Evolutionary conservation across 2,797 vertebrate genomes (phyloP).

Genomic region (Delichon dasypus): DNA sequence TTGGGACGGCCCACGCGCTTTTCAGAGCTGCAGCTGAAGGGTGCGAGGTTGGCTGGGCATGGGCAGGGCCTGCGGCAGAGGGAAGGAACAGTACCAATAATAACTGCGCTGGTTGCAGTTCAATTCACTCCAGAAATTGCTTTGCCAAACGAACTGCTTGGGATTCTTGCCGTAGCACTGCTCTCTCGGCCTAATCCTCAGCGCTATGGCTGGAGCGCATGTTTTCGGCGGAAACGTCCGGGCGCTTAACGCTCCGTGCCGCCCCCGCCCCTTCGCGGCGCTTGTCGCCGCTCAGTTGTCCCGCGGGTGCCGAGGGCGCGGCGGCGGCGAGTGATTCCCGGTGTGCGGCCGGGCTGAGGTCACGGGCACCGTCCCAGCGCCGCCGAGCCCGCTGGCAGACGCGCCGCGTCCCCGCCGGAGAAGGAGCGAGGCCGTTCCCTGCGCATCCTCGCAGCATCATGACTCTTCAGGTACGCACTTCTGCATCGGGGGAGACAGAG

Average conservation of each 20-base stretch:
- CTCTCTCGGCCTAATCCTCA: not conserved
- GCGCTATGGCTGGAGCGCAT: not conserved
- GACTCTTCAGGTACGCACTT: slow-evolving; percentile 44
- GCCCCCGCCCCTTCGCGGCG: accelerated
- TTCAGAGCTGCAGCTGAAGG: not conserved
- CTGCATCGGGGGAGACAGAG: not conserved
- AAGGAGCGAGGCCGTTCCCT: not conserved
- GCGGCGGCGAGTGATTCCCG: not conserved
- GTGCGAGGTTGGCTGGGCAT: not conserved
- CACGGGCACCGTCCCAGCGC: not conserved
- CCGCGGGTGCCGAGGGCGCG: not conserved
- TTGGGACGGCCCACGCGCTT: accelerated
- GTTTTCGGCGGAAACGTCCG: not conserved
- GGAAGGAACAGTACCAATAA: accelerated
- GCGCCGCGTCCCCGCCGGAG: accelerated
- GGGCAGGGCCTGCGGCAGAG: not conserved
- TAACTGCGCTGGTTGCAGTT: not conserved
- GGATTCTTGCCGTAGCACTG: not conserved
- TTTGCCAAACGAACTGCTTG: not conserved
- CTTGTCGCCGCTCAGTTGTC: accelerated
- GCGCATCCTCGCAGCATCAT: not conserved
- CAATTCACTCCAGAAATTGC: not conserved
- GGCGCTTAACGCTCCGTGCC: not conserved
- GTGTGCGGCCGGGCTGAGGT: not conserved
- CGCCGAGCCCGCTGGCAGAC: not conserved